Conservation (phyloP, 2,797 vertebrate species). For the Serranus cabrilla region DNA sequence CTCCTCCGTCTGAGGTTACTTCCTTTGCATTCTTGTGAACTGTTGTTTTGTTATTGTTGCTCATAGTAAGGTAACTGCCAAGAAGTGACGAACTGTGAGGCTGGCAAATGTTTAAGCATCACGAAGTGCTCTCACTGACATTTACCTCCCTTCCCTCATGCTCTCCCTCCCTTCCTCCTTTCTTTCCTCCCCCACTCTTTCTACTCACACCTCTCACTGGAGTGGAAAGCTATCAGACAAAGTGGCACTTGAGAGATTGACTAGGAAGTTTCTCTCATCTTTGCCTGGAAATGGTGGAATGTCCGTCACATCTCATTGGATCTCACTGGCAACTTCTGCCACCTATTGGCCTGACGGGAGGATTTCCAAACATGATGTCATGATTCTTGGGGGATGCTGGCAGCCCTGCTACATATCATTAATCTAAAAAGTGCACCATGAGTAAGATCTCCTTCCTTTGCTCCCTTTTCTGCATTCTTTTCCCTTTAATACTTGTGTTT, state of each 20-base stretch:
- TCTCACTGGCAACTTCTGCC: constrained; percentile 82
- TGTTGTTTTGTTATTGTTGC: constrained; percentile 72
- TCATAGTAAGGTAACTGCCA: constrained; percentile 73
- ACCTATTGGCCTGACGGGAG: constrained; percentile 83
- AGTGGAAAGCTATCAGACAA: constrained; percentile 84
- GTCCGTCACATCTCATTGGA: constrained; percentile 64
- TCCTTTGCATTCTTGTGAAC: constrained; percentile 61
- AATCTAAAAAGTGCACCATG: constrained; percentile 39
- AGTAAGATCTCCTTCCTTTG: constrained; percentile 23
- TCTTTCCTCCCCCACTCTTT: constrained; percentile 65
- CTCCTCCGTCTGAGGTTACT: constrained; percentile 57
- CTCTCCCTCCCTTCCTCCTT: constrained; percentile 47
- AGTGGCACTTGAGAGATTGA: constrained; percentile 84
- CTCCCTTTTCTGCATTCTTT: constrained; percentile 1
- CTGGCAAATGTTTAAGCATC: constrained; percentile 75
- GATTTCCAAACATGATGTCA: constrained; percentile 69
- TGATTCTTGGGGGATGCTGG: constrained; percentile 33
- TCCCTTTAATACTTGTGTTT: constrained; percentile 1
- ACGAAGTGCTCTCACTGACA: constrained; percentile 73
- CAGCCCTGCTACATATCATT: constrained; percentile 31
- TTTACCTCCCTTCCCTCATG: constrained; percentile 64
- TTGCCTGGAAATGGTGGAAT: constrained; percentile 79
- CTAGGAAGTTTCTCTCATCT: constrained; percentile 80
- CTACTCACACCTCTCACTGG: constrained; percentile 76
- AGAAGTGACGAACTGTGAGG: constrained; percentile 75